Conservation (phyloP, 2,888 invertebrate genomes). For the Drosophila antonietae region DNA sequence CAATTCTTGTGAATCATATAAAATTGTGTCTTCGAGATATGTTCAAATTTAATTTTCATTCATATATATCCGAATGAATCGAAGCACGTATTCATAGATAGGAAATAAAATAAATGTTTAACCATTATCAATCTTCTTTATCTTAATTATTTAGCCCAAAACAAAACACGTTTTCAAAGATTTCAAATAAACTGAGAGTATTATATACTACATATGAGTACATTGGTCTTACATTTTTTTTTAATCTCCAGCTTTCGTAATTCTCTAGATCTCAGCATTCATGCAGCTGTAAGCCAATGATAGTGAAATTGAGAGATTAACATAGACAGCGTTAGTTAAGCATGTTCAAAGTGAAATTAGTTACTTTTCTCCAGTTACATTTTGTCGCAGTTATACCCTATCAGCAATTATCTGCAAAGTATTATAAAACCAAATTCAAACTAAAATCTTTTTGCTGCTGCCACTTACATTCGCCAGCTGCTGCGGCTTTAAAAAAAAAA, state of each 20-base stretch:
- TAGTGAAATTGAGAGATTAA: neutral
- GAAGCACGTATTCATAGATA: neutral
- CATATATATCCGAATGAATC: neutral
- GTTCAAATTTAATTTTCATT: neutral
- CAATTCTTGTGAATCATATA: neutral
- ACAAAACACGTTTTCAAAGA: neutral
- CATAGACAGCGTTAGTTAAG: neutral
- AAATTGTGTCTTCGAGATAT: neutral
- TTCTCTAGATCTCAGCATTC: neutral
- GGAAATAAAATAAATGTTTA: neutral
- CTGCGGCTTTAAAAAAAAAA: constrained; percentile 10
- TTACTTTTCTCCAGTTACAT: neutral
- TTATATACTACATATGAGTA: too few relatives aligned
- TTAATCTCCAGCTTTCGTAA: neutral
- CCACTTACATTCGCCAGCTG: constrained; percentile 64
- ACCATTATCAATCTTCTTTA: neutral
- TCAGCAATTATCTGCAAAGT: neutral
- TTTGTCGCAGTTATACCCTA: neutral
- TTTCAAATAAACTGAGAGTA: neutral
- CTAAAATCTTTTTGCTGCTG: constrained; percentile 29
- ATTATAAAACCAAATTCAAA: neutral
- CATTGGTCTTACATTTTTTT: too few relatives aligned
- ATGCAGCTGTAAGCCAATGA: neutral
- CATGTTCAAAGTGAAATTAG: neutral
- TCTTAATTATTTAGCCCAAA: too few relatives aligned